phyloP scores from a whole-genome alignment of 1,140 invertebrate species.

The Habropoda laboriosa region DNA sequence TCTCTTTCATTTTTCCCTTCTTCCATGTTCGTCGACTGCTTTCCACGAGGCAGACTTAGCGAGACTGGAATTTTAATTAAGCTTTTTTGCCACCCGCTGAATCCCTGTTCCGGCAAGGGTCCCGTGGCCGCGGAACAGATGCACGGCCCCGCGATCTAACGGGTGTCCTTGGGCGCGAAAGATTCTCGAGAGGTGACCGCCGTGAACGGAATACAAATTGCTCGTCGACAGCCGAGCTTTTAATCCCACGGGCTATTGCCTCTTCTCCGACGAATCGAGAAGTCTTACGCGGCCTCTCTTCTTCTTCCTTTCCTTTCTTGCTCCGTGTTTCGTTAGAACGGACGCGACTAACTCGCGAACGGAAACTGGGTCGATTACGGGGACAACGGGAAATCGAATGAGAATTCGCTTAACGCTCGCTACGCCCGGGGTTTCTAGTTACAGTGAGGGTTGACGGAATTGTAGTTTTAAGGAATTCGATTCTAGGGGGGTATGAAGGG shows the following conservation, averaged over 20 bases:
- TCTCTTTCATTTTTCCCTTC: neutral
- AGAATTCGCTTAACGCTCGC: neutral
- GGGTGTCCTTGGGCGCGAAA: slow-evolving; percentile 17
- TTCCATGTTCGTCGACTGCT: slow-evolving; percentile 33
- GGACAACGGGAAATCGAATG: neutral
- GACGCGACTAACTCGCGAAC: no score
- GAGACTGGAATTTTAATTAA: slow-evolving; percentile 73
- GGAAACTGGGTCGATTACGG: neutral
- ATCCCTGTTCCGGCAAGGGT: slow-evolving; percentile 51
- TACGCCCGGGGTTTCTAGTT: neutral
- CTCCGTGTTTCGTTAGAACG: no score
- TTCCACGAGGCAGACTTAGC: slow-evolving; percentile 57
- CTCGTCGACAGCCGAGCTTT: slow-evolving; percentile 8
- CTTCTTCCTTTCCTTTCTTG: no score
- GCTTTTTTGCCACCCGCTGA: slow-evolving; percentile 61
- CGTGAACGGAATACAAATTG: slow-evolving; percentile 35
- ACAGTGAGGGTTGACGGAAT: neutral
- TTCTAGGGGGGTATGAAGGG: no score
- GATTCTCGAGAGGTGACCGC: neutral
- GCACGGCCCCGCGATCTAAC: slow-evolving; percentile 40
- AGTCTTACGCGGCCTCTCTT: no score
- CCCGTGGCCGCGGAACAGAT: slow-evolving; percentile 44
- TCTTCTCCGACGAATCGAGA: slow-evolving; percentile 27
- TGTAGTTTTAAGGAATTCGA: neutral
- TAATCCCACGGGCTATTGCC: slow-evolving; percentile 42